Evolutionary conservation across 2,888 invertebrate species (phyloP).

Genomic region (Orchestes rusci): DNA sequence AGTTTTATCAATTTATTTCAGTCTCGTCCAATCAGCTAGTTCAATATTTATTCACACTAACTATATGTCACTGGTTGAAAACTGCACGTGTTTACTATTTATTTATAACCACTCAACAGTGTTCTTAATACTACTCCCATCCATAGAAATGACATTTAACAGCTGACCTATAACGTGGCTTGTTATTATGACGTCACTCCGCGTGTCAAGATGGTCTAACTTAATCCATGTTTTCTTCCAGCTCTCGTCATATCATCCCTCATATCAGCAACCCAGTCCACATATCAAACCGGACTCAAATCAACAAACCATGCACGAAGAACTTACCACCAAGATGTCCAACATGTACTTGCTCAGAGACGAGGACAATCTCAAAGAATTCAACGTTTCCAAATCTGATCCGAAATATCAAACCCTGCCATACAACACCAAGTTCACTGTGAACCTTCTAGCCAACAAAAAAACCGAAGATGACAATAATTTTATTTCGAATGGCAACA

Average conservation of each 20-base stretch:
- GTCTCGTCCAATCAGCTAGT: too few relatives aligned
- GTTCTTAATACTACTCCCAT: too few relatives aligned
- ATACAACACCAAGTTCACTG: slow-evolving; percentile 78
- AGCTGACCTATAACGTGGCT: too few relatives aligned
- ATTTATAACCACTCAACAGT: too few relatives aligned
- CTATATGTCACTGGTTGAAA: too few relatives aligned
- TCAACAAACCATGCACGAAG: slow-evolving; percentile 31
- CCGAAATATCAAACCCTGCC: slow-evolving; percentile 89
- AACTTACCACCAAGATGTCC: slow-evolving; percentile 34
- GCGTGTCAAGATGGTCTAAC: too few relatives aligned
- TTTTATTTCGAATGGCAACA: slow-evolving; percentile 40
- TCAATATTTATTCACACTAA: too few relatives aligned
- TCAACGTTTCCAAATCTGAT: slow-evolving; percentile 75
- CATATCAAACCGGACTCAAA: slow-evolving; percentile 39
- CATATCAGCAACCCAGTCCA: slow-evolving; percentile 32
- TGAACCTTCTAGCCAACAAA: slow-evolving; percentile 46
- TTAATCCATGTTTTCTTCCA: too few relatives aligned
- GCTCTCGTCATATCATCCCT: slow-evolving; percentile 37
- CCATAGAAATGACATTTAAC: too few relatives aligned
- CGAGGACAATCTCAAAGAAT: slow-evolving; percentile 55
- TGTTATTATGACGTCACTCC: too few relatives aligned
- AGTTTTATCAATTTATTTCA: too few relatives aligned
- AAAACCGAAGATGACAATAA: slow-evolving; percentile 29
- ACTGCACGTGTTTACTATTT: too few relatives aligned
- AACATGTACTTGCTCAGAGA: slow-evolving; percentile 28